A percentile compares a stretch with the other conserved stretches of the same genome.
Evolutionary conservation across 35 echinoderm and acorn worm species (phyloP).

Genomic region (Heliocidaris tuberculata): DNA sequence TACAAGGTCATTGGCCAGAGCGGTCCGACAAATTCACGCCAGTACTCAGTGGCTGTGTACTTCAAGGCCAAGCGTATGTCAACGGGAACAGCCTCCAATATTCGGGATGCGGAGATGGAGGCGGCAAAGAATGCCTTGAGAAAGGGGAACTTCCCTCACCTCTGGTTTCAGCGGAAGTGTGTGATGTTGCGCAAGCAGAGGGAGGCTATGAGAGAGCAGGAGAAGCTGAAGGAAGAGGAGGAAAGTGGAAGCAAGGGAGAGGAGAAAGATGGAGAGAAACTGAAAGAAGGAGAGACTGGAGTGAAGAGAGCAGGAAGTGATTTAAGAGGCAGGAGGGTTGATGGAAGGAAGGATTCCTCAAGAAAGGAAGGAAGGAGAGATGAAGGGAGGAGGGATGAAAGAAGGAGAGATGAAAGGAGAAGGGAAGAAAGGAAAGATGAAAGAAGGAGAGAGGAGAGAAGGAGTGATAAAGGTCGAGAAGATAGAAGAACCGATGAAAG

Average conservation of each 20-base stretch:
- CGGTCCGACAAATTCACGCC: slow-evolving; percentile 79
- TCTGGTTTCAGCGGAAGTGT: slow-evolving; percentile 8
- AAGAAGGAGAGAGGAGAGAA: neutral
- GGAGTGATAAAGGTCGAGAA: neutral
- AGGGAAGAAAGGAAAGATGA: neutral
- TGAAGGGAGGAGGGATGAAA: neutral
- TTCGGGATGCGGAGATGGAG: slow-evolving; percentile 83
- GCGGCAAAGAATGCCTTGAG: slow-evolving; percentile 87
- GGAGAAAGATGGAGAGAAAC: neutral
- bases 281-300: neutral
- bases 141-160: slow-evolving; percentile 63
- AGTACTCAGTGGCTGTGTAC: slow-evolving; percentile 92
- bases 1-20: slow-evolving; percentile 88
- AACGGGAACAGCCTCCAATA: slow-evolving; percentile 67
- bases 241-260: neutral
- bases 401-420: neutral
- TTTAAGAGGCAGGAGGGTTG: neutral
- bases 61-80: slow-evolving; percentile 79
- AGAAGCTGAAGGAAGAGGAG: neutral
- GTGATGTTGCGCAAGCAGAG: neutral
- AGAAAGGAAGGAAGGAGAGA: slow-evolving; percentile 15
- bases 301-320: neutral
- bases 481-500: neutral
- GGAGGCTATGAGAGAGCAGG: neutral
- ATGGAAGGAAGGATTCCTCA: slow-evolving; percentile 23